A percentile compares a stretch with the other conserved stretches of the same genome.
Evolutionary conservation across 1,140 invertebrate species (phyloP).

Genomic region (Cyclina sinensis): DNA sequence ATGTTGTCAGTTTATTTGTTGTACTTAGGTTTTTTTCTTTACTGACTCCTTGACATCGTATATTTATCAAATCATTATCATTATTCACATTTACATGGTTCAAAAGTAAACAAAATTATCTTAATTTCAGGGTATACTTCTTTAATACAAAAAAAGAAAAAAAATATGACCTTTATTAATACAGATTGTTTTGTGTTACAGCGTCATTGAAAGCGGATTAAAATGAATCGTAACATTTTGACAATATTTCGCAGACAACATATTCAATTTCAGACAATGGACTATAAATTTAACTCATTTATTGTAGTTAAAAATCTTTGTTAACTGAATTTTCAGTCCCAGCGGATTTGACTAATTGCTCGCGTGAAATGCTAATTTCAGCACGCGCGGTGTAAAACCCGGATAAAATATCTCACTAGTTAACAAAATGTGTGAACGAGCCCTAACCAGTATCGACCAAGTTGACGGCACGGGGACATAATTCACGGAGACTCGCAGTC

Average conservation of each 20-base stretch:
- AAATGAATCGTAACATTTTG: not conserved
- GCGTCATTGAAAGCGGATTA: not conserved
- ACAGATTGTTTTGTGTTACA: too few species aligned
- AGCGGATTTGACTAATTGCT: not conserved
- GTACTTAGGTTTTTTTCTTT: too few species aligned
- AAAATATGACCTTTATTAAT: too few species aligned
- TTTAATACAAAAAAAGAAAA: too few species aligned
- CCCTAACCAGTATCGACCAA: constrained; percentile 19
- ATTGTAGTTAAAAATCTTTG: constrained; percentile 35
- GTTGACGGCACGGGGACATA: not conserved
- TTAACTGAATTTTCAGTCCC: not conserved
- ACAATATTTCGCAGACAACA: not conserved
- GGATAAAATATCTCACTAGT: constrained; percentile 15
- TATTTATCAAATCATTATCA: too few species aligned
- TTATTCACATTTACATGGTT: too few species aligned
- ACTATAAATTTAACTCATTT: constrained; percentile 10
- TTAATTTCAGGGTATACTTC: too few species aligned
- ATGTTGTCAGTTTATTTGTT: too few species aligned
- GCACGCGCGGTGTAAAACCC: constrained; percentile 24
- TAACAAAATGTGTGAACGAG: constrained; percentile 18
- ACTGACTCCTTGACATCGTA: too few species aligned
- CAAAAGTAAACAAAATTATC: too few species aligned
- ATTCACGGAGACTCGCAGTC: not conserved
- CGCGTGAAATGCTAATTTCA: not conserved
- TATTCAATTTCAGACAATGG: constrained; percentile 17